Percentiles rank a stretch among this genome's conserved stretches.
Evolutionary conservation across 64 coral and sea anemone genomes (phyloP).

Genomic region (Pocillopora verrucosa): DNA sequence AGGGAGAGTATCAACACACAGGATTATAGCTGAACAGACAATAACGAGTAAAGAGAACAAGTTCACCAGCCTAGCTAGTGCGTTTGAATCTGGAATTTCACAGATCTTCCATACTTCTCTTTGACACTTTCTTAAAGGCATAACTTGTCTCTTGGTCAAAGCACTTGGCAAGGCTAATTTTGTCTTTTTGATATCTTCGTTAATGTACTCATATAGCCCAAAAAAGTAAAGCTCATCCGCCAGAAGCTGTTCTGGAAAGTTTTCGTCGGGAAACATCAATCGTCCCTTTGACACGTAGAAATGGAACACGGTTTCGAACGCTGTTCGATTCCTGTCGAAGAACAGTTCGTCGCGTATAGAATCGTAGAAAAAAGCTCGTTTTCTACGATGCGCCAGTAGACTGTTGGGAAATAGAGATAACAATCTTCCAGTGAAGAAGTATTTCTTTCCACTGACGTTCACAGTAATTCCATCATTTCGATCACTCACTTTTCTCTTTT

Average conservation of each 20-base stretch:
- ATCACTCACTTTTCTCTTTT: constrained; percentile 9
- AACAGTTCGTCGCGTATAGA: constrained; percentile 43
- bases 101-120: constrained; percentile 35
- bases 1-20: constrained; percentile 42
- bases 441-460: constrained; percentile 56
- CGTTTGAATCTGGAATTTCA: constrained; percentile 33
- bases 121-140: constrained; percentile 20
- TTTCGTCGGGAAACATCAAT: constrained; percentile 15
- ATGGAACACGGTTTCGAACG: constrained; percentile 48
- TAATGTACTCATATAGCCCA: constrained; percentile 43
- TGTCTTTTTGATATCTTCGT: constrained; percentile 7
- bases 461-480: constrained; percentile 19
- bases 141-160: constrained; percentile 2
- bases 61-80: neutral
- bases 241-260: constrained; percentile 55
- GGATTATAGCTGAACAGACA: constrained; percentile 24
- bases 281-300: constrained; percentile 47
- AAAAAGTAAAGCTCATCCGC: constrained; percentile 60
- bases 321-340: constrained; percentile 52
- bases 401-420: constrained; percentile 41
- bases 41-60: constrained; percentile 41
- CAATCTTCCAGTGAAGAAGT: constrained; percentile 1
- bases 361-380: constrained; percentile 43
- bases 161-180: constrained; percentile 30
- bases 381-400: constrained; percentile 11